Percentiles rank a stretch among this genome's conserved stretches.
Conservation (phyloP, 2,888 invertebrate genomes). For the Kryphioiulus occultus region DNA sequence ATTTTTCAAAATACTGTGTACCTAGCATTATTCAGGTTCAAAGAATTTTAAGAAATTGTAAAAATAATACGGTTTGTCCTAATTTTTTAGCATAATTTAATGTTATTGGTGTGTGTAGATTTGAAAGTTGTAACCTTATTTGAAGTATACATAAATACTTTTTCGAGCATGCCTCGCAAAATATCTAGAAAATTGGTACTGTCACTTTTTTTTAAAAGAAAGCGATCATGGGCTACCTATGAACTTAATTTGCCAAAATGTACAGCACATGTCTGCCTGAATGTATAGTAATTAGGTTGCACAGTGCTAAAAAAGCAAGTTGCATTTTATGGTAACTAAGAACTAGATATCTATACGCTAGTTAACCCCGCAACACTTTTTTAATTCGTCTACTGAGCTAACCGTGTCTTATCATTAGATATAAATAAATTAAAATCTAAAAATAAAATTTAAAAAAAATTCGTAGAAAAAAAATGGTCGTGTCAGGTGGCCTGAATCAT, state of each 20-base stretch:
- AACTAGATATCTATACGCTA: background rate
- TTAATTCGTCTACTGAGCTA: background rate
- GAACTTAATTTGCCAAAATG: background rate
- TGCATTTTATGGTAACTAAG: background rate
- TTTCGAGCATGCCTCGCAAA: no score
- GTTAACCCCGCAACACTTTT: background rate
- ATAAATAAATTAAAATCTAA: background rate
- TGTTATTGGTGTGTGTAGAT: no score
- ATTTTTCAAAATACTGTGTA: no score
- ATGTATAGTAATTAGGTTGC: background rate
- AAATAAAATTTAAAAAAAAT: slow-evolving; percentile 4
- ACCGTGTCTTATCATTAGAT: background rate
- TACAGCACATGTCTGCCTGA: background rate
- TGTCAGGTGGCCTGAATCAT: slow-evolving; percentile 29
- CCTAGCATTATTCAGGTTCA: no score
- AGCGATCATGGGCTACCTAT: background rate
- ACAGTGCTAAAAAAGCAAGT: background rate
- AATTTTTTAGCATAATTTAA: no score
- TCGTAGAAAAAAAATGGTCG: background rate
- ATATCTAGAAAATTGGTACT: no score
- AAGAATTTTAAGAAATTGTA: no score
- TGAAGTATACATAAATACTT: no score
- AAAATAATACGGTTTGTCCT: no score
- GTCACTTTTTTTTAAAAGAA: no score
- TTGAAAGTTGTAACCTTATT: no score